Base-by-base conservation (phyloP, 2,113 vertebrate genomes). In the Tachuris rubrigastra region DNA sequence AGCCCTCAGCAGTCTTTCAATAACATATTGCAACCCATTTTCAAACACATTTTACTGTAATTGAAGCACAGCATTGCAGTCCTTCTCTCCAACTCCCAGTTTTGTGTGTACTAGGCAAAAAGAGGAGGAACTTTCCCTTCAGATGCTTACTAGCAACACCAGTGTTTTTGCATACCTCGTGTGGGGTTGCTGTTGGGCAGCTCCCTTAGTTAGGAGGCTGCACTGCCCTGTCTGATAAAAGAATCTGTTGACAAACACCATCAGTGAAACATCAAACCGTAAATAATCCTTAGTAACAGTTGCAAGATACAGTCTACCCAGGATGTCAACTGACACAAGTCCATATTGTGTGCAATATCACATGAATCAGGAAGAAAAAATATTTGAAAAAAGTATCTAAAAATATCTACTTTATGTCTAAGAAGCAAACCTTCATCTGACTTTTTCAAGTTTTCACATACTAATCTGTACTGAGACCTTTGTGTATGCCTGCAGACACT, bases 71-170 rank as follows among this genome's bases (percentile, higher is more conserved):
- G 8, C n/a, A 59, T 22, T 73, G 30, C 50, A 79, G 25, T 17
- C 1, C 0, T 14, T 21, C 9, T 6, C 8, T 5, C 3, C 11
- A 5, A 3, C 12, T 6, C 18, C 5, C 6, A n/a, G 7, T 37
- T 83, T 85, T 73, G 21, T 13, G 9, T 49, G 49, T 85, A 10
- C 10, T 33, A 66, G 11, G 22, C 25, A 80, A 79, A 80, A 80
- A 39, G 41, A 88, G 41, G 5, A 63, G 17, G 8, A 33, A 19
- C 27, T 63, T 81, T 59, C 9, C 56, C 39, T 71, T 62, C 42
- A 67, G 41, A 53, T 12, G 9, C 14, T 62, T 65, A 50, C 18
- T 67, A 66, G 23, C 65, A 71, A 10, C n/a, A 31, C 27, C 12
- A 63, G 27, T 0, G 0, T 6, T 10, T 80, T 33, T 18, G 20